Evolutionary conservation across 92 coral and sea anemone genomes (phyloP).

Genomic region (Phenganax subtilis): DNA sequence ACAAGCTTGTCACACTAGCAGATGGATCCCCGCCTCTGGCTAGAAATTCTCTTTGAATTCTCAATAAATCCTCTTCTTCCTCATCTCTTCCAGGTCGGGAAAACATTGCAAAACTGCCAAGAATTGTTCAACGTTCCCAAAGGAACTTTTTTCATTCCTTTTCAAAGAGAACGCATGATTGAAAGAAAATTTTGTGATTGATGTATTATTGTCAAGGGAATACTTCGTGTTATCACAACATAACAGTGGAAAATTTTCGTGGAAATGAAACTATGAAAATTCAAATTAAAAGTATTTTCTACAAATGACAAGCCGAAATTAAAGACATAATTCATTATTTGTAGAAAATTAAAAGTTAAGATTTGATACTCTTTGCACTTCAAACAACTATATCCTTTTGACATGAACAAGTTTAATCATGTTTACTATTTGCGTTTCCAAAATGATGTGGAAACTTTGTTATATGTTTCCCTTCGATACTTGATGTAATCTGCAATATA

Average conservation of each 20-base stretch:
- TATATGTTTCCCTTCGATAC: not conserved
- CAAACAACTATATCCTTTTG: no score
- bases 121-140: not conserved
- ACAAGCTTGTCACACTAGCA: constrained; percentile 58
- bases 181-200: not conserved
- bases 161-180: not conserved
- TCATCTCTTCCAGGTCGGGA: constrained; percentile 77
- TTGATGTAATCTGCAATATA: not conserved
- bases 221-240: not conserved
- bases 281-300: no score
- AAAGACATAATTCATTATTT: no score
- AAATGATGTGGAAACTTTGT: not conserved
- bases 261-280: no score
- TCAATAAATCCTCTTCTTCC: constrained; percentile 76
- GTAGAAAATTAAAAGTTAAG: no score
- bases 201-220: not conserved
- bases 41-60: constrained; percentile 70
- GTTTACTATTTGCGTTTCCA: no score
- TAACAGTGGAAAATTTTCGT: not conserved
- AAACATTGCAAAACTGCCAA: constrained; percentile 48
- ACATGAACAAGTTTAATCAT: no score
- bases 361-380: no score
- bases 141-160: not conserved
- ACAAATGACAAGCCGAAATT: no score
- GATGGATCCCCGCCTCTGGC: constrained; percentile 61